phyloP scores from a whole-genome alignment of 1,140 invertebrate species.

The Penaeus vannamei region DNA sequence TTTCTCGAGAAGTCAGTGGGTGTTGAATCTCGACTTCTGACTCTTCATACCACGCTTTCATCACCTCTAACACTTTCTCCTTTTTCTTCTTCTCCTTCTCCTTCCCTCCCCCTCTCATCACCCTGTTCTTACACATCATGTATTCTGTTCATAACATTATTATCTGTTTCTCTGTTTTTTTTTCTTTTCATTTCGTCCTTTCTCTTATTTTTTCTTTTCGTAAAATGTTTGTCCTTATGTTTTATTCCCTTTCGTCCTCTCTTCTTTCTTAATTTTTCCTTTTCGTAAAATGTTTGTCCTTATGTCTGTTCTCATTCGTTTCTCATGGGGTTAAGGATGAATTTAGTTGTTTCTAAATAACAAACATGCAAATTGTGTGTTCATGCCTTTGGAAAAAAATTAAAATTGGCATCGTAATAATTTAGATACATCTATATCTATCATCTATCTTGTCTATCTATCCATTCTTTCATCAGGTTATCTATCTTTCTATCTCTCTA shows the following conservation, averaged over 20 bases:
- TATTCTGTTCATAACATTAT: not conserved
- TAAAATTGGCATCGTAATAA: too few species aligned
- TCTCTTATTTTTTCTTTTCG: not conserved
- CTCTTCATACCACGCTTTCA: not conserved
- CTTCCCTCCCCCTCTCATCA: not conserved
- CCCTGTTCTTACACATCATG: not conserved
- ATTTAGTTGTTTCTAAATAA: too few species aligned
- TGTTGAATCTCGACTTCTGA: not conserved
- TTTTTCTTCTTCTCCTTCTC: not conserved
- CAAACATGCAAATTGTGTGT: too few species aligned
- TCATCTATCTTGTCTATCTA: not conserved
- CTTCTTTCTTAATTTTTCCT: not conserved
- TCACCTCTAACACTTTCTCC: not conserved
- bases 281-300: too few species aligned
- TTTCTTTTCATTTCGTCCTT: not conserved
- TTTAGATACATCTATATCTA: too few species aligned
- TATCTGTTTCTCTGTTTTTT: not conserved
- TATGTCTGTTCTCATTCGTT: too few species aligned
- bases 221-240: too few species aligned
- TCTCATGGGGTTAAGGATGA: too few species aligned
- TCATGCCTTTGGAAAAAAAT: too few species aligned
- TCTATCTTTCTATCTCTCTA: not conserved
- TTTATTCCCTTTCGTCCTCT: not conserved
- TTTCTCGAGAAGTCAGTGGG: not conserved
- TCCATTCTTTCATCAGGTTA: not conserved